Evolutionary conservation across 2,888 invertebrate species (phyloP).

Genomic region (Chelonus formosanus): DNA sequence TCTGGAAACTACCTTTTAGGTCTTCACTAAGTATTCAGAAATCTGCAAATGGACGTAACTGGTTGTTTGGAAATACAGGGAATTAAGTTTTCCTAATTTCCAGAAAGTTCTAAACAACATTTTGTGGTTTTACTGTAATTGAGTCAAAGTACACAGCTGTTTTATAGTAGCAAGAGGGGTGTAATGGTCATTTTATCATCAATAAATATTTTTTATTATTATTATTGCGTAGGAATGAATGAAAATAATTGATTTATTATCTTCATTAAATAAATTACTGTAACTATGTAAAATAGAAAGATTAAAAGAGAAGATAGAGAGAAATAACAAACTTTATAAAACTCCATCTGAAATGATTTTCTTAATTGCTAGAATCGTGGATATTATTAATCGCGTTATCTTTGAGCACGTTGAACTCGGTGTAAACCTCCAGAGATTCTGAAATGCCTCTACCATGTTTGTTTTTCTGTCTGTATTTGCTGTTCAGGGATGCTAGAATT

Average conservation of each 20-base stretch:
- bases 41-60: constrained; percentile 51
- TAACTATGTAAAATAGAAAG: not conserved
- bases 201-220: not conserved
- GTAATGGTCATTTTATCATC: not conserved
- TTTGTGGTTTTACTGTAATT: constrained; percentile 31
- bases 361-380: constrained; percentile 11
- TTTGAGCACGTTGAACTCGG: constrained; percentile 9
- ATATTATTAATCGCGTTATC: constrained; percentile 17
- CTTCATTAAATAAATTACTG: too few relatives aligned
- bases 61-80: constrained; percentile 44
- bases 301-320: not conserved
- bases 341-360: constrained; percentile 5
- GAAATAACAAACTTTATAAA: constrained; percentile 5
- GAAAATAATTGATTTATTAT: not conserved
- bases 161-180: not conserved
- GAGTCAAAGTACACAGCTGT: not conserved
- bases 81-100: constrained; percentile 51
- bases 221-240: not conserved
- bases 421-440: constrained; percentile 11
- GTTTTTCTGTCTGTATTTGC: constrained; percentile 21
- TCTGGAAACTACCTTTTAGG: not conserved
- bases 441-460: constrained; percentile 20
- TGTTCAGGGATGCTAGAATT: constrained; percentile 15
- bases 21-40: constrained; percentile 36
- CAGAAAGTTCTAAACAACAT: constrained; percentile 37